Evolutionary conservation across 2,797 vertebrate genomes (phyloP), one percentile per base, ranked within the genome.

Genomic region (Chloroceryle amazona): DNA sequence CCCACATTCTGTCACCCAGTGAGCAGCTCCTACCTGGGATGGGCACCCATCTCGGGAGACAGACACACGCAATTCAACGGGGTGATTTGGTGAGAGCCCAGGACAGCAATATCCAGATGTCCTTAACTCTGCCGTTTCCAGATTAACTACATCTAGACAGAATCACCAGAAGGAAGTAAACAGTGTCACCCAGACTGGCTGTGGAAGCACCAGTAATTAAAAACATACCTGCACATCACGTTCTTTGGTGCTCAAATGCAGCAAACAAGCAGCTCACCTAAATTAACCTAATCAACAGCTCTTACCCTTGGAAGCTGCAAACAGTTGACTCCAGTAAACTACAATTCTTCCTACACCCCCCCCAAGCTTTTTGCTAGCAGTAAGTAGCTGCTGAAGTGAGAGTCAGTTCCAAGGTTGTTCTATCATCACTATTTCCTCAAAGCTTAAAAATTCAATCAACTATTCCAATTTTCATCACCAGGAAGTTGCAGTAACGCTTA

Each of bases 361-460:
- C 49, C 25, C 67, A 35, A 72, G 44, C 6, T 78, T 87, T 37
- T 28, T 25, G 9, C 33, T n/a, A 42, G 49, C 31, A 65, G 23
- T 46, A 73, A 65, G 39, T 1, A 90, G 26, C 20, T 82, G 42
- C 33, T 11, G 11, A 35, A 79, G 61, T 10, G 28, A 61, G 39
- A 88, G 81, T 58, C 76, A 68, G 61, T 51, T 72, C n/a, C 3
- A 39, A 90, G 39, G n/a, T 17, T 1, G 8, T 75, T 88, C 76
- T 68, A 66, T 33, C 62, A 70, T 13, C 18, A 71, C 47, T 73
- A 41, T 80, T 87, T 95, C 71, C 70, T 80, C 81, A 82, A 67
- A 95, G 84, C 67, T 94, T 92, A 94, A 91, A 89, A 89, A 95
- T 91, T 93, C 91, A 89, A 93, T 89, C 68, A 63, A 60, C 20